Base-by-base conservation (phyloP, 2,797 vertebrate genomes). In the Florisuga fusca region DNA sequence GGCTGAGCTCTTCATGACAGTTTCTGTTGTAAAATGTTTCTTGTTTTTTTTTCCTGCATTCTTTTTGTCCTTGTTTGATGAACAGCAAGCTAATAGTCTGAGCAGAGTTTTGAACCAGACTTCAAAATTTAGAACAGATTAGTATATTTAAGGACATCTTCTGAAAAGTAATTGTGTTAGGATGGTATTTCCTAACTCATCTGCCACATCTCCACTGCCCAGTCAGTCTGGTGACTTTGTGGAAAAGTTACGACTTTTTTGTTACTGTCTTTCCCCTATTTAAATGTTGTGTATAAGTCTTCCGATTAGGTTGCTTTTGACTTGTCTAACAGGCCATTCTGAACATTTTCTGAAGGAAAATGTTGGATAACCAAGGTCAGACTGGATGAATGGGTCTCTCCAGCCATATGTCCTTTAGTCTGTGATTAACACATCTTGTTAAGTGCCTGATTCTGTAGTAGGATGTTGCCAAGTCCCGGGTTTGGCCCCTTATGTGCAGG, bases 181-280 rank as follows among this genome's bases (percentile, higher is more conserved):
- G 50, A 10, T 87, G 57, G 21, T 33, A 12, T 81, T 85, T 72
- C 46, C 27, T 27, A 41, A 23, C 16, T 92, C 33, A 5, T 19
- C 41, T 64, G 50, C 6, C 15, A 19, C 10, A 4, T 27, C 62
- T 64, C 57, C 1, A 0, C 9, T 29, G 7, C 68, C 7, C 3
- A 0, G 67, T 89, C 53, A 50, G 31, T n/a, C 50, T 54, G 41
- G 41, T 67, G 29, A 67, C 72, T 58, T 34, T 34, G 20, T 7
- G 26, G n/a, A 61, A 64, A 54, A 16, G 6, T 2, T 26, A 26
- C 15, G 23, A 11, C 21, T 0, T 21, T 79, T 77, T 68, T 84
- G 29, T 17, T 68, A 0, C 25, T 58, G 21, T 31, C 55, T 66
- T 87, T 78, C 14, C 84, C 7, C 1, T 84, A 2, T 41, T 84